Evolutionary conservation across 2,797 vertebrate genomes (phyloP).

Genomic region (Chelidonichthys spinosus): DNA sequence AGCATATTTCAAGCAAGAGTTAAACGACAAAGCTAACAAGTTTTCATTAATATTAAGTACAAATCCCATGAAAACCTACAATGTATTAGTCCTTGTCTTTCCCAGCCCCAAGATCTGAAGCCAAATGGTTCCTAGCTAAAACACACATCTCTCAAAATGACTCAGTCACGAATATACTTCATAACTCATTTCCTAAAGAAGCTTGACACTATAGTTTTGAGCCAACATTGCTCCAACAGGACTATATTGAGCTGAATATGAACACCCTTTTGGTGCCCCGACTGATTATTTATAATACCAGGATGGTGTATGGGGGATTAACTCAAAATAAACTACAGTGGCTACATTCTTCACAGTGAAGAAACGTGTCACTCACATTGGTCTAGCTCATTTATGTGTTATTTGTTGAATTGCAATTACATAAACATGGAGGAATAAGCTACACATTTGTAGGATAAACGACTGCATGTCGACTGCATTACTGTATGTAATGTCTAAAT

Average conservation of each 20-base stretch:
- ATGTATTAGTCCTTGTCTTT: not conserved
- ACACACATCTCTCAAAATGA: not conserved
- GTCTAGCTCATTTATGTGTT: not conserved
- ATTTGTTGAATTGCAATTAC: constrained; percentile 2
- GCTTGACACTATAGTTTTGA: not conserved
- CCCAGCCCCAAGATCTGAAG: not conserved
- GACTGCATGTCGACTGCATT: not conserved
- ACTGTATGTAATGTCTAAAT: constrained; percentile 20
- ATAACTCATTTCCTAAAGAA: not conserved
- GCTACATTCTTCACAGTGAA: not conserved
- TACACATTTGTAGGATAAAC: not conserved
- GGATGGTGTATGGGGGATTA: constrained; percentile 14
- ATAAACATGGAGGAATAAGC: not conserved
- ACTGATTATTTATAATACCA: constrained; percentile 15
- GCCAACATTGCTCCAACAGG: not conserved
- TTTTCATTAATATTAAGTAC: not conserved
- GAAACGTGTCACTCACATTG: not conserved
- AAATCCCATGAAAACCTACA: not conserved
- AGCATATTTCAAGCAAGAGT: not conserved
- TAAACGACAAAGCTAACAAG: not conserved
- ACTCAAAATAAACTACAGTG: constrained; percentile 22
- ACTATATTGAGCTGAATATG: constrained; percentile 12
- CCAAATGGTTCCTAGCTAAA: not conserved
- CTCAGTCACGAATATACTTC: not conserved
- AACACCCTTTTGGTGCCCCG: constrained; percentile 2